Percentiles rank a stretch among this genome's conserved stretches.
Conservation (phyloP, 2,888 invertebrate genomes). For the Latheticus oryzae region DNA sequence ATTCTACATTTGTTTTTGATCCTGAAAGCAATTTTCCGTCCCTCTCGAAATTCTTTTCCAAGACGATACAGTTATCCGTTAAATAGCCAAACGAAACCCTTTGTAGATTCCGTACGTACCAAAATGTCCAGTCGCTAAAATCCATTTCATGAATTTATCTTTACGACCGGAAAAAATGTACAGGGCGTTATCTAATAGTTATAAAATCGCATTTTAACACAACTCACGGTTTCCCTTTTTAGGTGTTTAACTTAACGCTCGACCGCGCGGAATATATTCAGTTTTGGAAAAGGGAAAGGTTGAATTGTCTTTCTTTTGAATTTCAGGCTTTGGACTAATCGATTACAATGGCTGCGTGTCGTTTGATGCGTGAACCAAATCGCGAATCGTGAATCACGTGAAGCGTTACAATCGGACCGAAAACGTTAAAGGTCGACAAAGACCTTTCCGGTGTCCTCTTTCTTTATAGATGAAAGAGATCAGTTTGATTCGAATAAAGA, state of each 20-base stretch:
- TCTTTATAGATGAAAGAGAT: too few relatives aligned
- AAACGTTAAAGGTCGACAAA: conserved; percentile 23
- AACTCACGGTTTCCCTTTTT: conserved; percentile 54
- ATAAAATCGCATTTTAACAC: conserved; percentile 53
- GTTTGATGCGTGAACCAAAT: conserved; percentile 55
- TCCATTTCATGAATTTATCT: conserved; percentile 26
- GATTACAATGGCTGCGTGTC: conserved; percentile 53
- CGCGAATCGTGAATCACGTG: conserved; percentile 51
- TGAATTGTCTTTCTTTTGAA: conserved; percentile 55
- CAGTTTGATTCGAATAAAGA: too few relatives aligned
- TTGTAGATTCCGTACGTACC: conserved; percentile 7
- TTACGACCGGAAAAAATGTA: conserved; percentile 27
- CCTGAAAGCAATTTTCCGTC: too few relatives aligned
- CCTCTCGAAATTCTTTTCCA: too few relatives aligned
- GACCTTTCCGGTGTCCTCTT: conserved; percentile 14
- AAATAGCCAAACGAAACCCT: conserved; percentile 17
- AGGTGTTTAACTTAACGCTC: conserved; percentile 59
- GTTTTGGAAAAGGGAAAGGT: conserved; percentile 56
- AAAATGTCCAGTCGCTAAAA: conserved; percentile 11
- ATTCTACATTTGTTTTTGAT: too few relatives aligned
- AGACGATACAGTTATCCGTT: conserved; percentile 27
- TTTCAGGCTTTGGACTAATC: conserved; percentile 44
- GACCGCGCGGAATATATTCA: conserved; percentile 59
- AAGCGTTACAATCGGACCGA: conserved; percentile 51
- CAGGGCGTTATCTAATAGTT: conserved; percentile 41